phyloP scores from a whole-genome alignment of 2,888 invertebrate genomes.

The Slavum lentiscoides region DNA sequence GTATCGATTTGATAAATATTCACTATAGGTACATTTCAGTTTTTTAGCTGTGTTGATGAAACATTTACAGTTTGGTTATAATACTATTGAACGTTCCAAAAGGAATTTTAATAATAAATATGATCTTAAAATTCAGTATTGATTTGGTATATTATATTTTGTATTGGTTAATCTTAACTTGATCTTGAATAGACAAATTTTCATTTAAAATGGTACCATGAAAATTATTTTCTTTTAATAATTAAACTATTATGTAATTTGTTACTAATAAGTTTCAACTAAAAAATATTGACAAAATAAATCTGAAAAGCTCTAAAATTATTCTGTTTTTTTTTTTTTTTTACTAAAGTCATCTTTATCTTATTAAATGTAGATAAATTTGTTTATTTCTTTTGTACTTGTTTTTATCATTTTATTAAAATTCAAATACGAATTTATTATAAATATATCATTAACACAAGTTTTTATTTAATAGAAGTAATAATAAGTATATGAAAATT shows the following conservation, averaged over 20 bases:
- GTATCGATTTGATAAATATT: slow-evolving; percentile 14
- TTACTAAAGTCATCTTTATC: background rate
- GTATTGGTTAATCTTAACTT: too few species aligned
- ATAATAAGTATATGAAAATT: too few species aligned
- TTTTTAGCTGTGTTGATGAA: too few species aligned
- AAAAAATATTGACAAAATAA: background rate
- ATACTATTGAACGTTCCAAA: too few species aligned
- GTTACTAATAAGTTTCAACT: background rate
- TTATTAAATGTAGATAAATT: background rate
- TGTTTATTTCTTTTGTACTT: slow-evolving; percentile 6
- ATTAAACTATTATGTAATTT: background rate
- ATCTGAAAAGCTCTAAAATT: background rate
- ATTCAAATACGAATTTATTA: background rate
- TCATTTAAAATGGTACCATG: background rate
- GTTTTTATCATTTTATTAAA: background rate
- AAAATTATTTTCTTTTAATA: background rate
- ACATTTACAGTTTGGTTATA: too few species aligned
- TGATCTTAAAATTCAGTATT: too few species aligned
- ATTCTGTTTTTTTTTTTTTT: slow-evolving; percentile 18
- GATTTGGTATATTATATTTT: too few species aligned
- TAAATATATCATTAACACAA: too few species aligned
- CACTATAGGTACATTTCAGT: too few species aligned
- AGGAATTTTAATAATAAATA: too few species aligned
- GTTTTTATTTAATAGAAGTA: too few species aligned
- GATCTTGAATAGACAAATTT: background rate